A percentile compares a stretch with the other conserved stretches of the same genome.
Evolutionary conservation across 2,888 invertebrate genomes (phyloP).

Genomic region (Pimpla rufipes): DNA sequence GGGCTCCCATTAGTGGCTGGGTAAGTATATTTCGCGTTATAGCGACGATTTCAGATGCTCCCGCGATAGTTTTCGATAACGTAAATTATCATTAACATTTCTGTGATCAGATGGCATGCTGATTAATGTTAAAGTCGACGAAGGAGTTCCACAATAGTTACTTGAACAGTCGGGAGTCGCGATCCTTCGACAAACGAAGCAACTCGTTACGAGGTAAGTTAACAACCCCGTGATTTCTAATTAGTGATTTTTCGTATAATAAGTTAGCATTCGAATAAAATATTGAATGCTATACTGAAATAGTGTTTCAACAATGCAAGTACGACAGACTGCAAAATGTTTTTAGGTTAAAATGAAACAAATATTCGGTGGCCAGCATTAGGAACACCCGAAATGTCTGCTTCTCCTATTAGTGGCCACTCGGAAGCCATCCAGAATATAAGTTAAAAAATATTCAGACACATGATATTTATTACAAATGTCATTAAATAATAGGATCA

Average conservation of each 20-base stretch:
- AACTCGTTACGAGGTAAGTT: not conserved
- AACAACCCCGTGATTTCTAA: not conserved
- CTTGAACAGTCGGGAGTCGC: no score
- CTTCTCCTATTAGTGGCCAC: not conserved
- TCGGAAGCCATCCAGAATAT: not conserved
- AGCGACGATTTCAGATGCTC: no score
- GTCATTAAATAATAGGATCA: no score
- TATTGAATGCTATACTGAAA: not conserved
- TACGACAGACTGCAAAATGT: not conserved
- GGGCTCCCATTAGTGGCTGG: no score
- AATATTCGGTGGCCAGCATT: constrained; percentile 3
- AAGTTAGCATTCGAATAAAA: not conserved
- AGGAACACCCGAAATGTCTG: not conserved
- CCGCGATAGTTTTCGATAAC: no score
- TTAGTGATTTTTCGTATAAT: not conserved
- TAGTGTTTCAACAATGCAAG: no score
- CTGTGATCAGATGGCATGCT: no score
- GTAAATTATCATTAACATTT: no score
- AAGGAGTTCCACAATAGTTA: no score
- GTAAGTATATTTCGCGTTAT: no score
- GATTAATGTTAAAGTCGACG: no score
- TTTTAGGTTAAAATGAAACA: not conserved
- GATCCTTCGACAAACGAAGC: not conserved
- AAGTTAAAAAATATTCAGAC: not conserved
- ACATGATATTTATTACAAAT: no score